A percentile compares a stretch with the other conserved stretches of the same genome.
phyloP scores from a whole-genome alignment of 2,113 vertebrate genomes.

The Nesoenas mayeri region DNA sequence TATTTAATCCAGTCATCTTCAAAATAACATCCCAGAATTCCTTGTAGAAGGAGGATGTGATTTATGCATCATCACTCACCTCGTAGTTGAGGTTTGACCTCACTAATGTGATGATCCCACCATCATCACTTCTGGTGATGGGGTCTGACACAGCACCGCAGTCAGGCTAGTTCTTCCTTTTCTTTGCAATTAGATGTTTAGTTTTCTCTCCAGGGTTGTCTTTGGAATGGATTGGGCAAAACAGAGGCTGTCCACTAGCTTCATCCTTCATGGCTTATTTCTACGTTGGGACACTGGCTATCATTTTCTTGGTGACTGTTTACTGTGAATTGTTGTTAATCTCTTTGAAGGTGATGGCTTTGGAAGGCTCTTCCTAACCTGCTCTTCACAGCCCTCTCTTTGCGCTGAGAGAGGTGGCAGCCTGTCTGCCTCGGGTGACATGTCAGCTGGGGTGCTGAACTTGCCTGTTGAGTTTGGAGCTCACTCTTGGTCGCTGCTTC shows the following conservation, averaged over 20 bases:
- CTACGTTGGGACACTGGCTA: not conserved
- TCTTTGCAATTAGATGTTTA: not conserved
- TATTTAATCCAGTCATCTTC: not conserved
- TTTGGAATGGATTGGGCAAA: not conserved
- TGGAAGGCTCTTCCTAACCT: not conserved
- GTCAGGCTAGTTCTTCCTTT: not conserved
- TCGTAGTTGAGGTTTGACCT: not conserved
- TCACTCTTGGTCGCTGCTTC: not conserved
- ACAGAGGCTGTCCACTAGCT: not conserved
- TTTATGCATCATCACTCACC: not conserved
- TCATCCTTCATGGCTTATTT: not conserved
- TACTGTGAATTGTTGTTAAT: not conserved
- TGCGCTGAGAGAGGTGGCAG: not conserved
- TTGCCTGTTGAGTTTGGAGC: not conserved
- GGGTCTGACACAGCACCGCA: not conserved
- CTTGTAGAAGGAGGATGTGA: not conserved
- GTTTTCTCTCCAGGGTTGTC: not conserved
- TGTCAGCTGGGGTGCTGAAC: not conserved
- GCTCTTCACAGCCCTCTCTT: not conserved
- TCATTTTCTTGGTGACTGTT: not conserved
- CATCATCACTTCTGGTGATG: not conserved
- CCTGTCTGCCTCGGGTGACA: not conserved
- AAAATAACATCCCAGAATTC: not conserved
- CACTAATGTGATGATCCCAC: not conserved
- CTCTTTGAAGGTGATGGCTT: not conserved